Evolutionary conservation across 53 echinoderm and acorn worm species (phyloP).

Genomic region (Antedon mediterranea): DNA sequence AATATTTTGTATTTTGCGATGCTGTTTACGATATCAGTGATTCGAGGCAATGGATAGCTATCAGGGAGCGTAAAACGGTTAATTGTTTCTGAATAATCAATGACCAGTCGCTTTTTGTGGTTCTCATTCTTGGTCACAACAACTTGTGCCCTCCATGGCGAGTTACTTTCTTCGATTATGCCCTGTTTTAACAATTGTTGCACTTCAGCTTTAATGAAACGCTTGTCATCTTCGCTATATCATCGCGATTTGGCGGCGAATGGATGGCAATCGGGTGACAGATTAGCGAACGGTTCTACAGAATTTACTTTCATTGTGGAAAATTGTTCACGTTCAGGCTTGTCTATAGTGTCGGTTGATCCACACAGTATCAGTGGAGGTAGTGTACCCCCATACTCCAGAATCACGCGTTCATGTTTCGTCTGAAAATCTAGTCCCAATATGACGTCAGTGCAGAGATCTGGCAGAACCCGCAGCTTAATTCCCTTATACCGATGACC

Average conservation of each 20-base stretch:
- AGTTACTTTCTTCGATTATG: conserved; percentile 21
- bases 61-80: conserved; percentile 17
- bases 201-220: no score
- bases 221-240: conserved; percentile 8
- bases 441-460: conserved; percentile 10
- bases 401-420: conserved; percentile 14
- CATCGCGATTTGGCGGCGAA: conserved; percentile 13
- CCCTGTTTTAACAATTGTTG: neutral
- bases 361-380: no score
- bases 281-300: conserved; percentile 13
- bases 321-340: neutral
- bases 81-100: neutral
- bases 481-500: neutral
- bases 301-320: neutral
- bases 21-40: conserved; percentile 10
- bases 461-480: neutral
- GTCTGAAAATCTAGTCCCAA: conserved; percentile 14
- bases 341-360: no score
- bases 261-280: conserved; percentile 13
- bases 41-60: conserved; percentile 15
- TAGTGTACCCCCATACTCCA: conserved; percentile 5
- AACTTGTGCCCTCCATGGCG: conserved; percentile 11
- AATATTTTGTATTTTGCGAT: conserved; percentile 6
- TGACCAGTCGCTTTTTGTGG: conserved; percentile 18
- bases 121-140: conserved; percentile 7